phyloP scores from a whole-genome alignment of 2,113 vertebrate genomes.

The Piprites chloris region DNA sequence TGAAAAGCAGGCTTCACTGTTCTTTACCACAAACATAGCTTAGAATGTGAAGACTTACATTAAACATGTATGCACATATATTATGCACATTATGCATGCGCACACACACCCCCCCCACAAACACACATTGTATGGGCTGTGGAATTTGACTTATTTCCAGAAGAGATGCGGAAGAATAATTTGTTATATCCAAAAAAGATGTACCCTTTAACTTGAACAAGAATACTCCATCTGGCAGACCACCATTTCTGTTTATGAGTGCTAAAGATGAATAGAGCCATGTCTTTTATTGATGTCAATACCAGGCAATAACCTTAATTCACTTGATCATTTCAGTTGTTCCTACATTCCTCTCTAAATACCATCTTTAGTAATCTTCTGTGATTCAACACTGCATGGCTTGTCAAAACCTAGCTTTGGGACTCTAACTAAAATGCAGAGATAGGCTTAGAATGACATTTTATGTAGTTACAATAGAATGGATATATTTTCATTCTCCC shows the following conservation, averaged over 20 bases:
- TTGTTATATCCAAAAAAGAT: not conserved
- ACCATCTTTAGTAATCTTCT: not conserved
- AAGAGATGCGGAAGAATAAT: not conserved
- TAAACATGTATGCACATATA: not conserved
- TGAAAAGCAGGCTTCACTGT: not conserved
- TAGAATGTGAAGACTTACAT: not conserved
- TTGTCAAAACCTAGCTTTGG: not conserved
- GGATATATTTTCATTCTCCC: not conserved
- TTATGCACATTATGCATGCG: not conserved
- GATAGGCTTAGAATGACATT: not conserved
- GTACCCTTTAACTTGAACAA: not conserved
- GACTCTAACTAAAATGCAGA: not conserved
- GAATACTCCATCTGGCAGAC: not conserved
- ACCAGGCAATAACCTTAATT: not conserved
- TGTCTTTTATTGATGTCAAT: not conserved
- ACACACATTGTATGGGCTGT: not conserved
- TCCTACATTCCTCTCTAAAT: not conserved
- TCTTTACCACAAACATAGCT: not conserved
- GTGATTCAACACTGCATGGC: not conserved
- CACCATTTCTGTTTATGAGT: not conserved
- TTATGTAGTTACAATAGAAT: not conserved
- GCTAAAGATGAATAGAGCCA: not conserved
- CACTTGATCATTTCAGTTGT: not conserved
- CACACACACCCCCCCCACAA: rapidly evolving
- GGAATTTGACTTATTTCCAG: not conserved